These are phyloP conservation scores for Sebastes vulpes DNA, from an alignment of 2,797 vertebrate species.

Conservation along the genomic window DNA sequence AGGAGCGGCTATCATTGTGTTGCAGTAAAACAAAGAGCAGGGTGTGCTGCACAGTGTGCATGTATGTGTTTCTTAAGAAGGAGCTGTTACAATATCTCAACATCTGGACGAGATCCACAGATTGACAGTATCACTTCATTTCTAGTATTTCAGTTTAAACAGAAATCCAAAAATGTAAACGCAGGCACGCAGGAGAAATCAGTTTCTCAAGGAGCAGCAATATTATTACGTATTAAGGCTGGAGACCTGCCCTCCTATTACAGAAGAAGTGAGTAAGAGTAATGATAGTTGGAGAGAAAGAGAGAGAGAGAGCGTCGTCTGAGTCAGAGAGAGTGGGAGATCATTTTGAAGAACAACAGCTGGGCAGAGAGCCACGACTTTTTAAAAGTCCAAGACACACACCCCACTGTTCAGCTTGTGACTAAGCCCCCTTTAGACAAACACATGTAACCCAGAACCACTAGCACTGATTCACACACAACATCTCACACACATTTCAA, in stretches of 20 bases:
- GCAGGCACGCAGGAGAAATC: neutral
- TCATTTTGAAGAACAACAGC: conserved; percentile 74
- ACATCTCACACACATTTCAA: conserved; percentile 5
- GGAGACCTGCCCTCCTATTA: conserved; percentile 26
- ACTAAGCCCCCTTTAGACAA: conserved; percentile 73
- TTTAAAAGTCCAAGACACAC: conserved; percentile 39
- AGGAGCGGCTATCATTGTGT: conserved; percentile 66
- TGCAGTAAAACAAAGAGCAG: conserved; percentile 65
- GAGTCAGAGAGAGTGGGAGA: conserved; percentile 61
- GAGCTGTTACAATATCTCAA: neutral
- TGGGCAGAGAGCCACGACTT: conserved; percentile 61
- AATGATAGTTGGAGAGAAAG: conserved; percentile 3
- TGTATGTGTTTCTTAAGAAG: neutral
- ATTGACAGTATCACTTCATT: neutral
- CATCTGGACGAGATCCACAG: neutral
- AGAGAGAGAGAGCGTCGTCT: conserved; percentile 2
- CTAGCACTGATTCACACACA: conserved; percentile 50
- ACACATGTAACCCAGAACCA: conserved; percentile 71
- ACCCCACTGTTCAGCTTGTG: conserved; percentile 58
- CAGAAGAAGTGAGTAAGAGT: conserved; percentile 38
- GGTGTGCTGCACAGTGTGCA: neutral
- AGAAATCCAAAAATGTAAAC: neutral
- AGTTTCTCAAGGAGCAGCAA: neutral
- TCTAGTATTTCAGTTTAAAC: neutral
- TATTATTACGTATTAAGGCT: conserved; percentile 3